Evolutionary conservation across 2,888 invertebrate species (phyloP).

Genomic region (Clanis bilineata): DNA sequence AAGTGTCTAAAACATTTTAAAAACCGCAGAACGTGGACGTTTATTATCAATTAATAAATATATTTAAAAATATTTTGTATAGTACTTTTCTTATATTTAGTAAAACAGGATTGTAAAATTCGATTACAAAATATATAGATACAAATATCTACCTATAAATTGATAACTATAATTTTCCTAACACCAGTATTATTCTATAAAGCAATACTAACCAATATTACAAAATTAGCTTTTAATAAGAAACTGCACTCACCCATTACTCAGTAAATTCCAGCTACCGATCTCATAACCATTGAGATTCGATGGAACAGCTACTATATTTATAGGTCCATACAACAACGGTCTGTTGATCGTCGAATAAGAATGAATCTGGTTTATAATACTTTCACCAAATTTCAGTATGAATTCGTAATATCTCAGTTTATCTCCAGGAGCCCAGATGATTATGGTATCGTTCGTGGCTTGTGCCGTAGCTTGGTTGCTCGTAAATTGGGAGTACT

Average conservation of each 20-base stretch:
- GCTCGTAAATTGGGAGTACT: slow-evolving; percentile 56
- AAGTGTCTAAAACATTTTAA: background rate
- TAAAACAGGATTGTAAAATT: too few relatives aligned
- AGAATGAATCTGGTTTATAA: slow-evolving; percentile 59
- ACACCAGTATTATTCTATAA: too few relatives aligned
- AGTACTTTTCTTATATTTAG: too few relatives aligned
- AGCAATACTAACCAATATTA: background rate
- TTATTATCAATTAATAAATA: background rate
- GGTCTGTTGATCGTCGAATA: slow-evolving; percentile 54
- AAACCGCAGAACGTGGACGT: background rate
- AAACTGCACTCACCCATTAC: slow-evolving; percentile 58
- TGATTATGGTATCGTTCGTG: slow-evolving; percentile 52
- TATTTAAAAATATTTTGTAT: background rate
- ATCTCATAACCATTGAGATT: slow-evolving; percentile 62
- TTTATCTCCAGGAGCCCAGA: slow-evolving; percentile 61
- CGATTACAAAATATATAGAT: too few relatives aligned
- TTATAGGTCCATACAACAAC: slow-evolving; percentile 62
- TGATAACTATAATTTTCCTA: too few relatives aligned
- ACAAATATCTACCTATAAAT: too few relatives aligned
- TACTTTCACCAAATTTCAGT: slow-evolving; percentile 51
- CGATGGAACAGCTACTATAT: slow-evolving; percentile 62
- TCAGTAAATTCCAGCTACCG: slow-evolving; percentile 69
- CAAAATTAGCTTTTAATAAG: background rate
- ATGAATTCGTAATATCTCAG: slow-evolving; percentile 56
- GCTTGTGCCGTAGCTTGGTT: slow-evolving; percentile 36